Evolutionary conservation across 2,797 vertebrate genomes (phyloP).

Genomic region (Carapus acus): DNA sequence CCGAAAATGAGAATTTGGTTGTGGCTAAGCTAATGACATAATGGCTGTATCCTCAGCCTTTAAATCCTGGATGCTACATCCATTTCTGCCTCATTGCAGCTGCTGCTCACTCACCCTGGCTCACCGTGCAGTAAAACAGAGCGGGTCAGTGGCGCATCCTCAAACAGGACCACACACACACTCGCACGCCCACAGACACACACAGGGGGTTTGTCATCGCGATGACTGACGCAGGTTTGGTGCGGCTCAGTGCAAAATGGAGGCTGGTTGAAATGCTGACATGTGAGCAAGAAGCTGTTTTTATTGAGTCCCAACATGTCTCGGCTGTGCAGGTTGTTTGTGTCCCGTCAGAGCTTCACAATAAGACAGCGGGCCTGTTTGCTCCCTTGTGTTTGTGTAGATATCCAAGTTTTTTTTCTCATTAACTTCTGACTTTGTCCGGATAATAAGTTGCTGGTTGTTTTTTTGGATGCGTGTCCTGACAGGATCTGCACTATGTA

Average conservation of each 20-base stretch:
- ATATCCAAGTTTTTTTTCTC: constrained; percentile 29
- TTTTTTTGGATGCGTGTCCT: constrained; percentile 39
- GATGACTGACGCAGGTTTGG: constrained; percentile 3
- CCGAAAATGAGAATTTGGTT: not conserved
- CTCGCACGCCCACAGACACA: not conserved
- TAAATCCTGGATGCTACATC: constrained; percentile 26
- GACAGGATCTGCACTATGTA: constrained; percentile 35
- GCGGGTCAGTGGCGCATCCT: constrained; percentile 44
- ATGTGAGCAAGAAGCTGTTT: not conserved
- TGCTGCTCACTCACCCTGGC: constrained; percentile 29
- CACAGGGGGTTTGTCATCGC: constrained; percentile 3
- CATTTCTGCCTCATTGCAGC: constrained; percentile 44
- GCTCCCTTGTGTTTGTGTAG: constrained; percentile 28
- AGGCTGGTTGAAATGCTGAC: not conserved
- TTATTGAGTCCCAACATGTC: not conserved
- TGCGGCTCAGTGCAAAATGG: not conserved
- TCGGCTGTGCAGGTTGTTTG: not conserved
- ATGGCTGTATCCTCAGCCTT: constrained; percentile 25
- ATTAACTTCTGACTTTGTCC: constrained; percentile 44
- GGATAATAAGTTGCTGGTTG: constrained; percentile 41
- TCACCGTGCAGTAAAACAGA: constrained; percentile 38
- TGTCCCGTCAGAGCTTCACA: constrained; percentile 1
- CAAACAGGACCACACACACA: constrained; percentile 30
- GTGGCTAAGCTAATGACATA: constrained; percentile 7
- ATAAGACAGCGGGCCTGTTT: not conserved